Evolutionary conservation across 1,140 invertebrate genomes (phyloP).

Genomic region (Lepidurus couesii): DNA sequence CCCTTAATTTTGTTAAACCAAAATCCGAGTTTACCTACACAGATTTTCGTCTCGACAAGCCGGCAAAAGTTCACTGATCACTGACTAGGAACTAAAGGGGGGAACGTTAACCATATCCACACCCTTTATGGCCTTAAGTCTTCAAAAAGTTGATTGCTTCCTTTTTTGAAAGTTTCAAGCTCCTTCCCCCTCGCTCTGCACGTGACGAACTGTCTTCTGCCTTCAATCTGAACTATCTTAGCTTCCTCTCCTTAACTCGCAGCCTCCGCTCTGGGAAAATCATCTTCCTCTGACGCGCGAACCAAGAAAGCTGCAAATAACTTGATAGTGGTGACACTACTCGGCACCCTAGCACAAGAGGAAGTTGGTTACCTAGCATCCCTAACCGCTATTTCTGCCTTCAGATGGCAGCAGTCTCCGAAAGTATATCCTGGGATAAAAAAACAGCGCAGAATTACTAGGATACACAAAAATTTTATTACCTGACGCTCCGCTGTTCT

Average conservation of each 20-base stretch:
- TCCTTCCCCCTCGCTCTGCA: background rate
- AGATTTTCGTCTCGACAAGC: background rate
- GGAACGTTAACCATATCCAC: background rate
- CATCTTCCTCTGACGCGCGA: slow-evolving; percentile 7
- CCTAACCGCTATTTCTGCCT: background rate
- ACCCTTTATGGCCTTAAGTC: background rate
- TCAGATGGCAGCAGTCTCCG: background rate
- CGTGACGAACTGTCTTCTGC: background rate
- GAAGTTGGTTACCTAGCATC: background rate
- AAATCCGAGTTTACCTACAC: background rate
- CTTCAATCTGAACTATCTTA: slow-evolving; percentile 4
- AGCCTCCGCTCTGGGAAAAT: background rate
- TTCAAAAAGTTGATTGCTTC: background rate
- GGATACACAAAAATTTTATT: background rate
- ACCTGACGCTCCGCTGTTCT: background rate
- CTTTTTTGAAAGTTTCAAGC: background rate
- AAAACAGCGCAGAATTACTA: background rate
- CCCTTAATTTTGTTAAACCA: background rate
- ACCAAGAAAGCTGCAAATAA: slow-evolving; percentile 1
- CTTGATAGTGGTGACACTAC: background rate
- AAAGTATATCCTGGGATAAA: background rate
- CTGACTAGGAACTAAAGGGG: too few relatives aligned
- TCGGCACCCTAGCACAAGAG: background rate
- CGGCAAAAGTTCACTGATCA: background rate
- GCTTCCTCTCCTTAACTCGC: slow-evolving; percentile 3